Base-by-base conservation (phyloP, 1,140 invertebrate species). In the Saxidomus purpurata region DNA sequence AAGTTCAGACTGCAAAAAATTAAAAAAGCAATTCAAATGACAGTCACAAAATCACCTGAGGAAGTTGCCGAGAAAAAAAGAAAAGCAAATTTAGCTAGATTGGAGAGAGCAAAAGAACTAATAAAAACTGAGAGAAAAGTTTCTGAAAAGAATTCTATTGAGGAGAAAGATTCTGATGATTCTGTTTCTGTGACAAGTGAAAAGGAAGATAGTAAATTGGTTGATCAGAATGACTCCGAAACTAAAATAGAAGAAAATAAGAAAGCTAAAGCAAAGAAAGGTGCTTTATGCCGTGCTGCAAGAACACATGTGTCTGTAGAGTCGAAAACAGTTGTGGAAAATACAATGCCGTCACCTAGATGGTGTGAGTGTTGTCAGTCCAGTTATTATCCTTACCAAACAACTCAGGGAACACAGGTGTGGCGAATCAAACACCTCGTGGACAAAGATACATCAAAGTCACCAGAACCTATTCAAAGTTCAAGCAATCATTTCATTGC, bases 361-460 rank as follows among this genome's bases (percentile, higher is more conserved):
- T 85, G 90, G 90, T 80, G 71, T 71, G 63, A 80, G 40, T 87
- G 81, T 47, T 85, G 76, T 49, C 86, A 76, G 63, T 89, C 86
- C 0, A 80, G 87, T 59, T 89, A 89, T n/a, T 83, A 84, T 34
- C 87, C 87, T 28, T 80, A 47, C 55, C 85, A 85, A 40, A 19
- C 74, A 34, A 28, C 79, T 47, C 86, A 80, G 74, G 82, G 76
- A 49, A 80, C 63, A 31, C 43, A 80, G 36, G 61, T 77, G 15
- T 77, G 77, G 79, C 55, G 81, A 49, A 43, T 83, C 25, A 83
- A 89, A 38, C 59, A 83, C 11, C 71, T 77, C 4, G 83, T 83
- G 1, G 91, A 92, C n/a, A 89, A 91, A 49, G 84, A 88, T 31
- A 85, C 91, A 0, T 87, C 90, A 52, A 81, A 91, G 63, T 83